Base-by-base conservation (phyloP, 1,140 invertebrate genomes). In the Lucilia cuprina region DNA sequence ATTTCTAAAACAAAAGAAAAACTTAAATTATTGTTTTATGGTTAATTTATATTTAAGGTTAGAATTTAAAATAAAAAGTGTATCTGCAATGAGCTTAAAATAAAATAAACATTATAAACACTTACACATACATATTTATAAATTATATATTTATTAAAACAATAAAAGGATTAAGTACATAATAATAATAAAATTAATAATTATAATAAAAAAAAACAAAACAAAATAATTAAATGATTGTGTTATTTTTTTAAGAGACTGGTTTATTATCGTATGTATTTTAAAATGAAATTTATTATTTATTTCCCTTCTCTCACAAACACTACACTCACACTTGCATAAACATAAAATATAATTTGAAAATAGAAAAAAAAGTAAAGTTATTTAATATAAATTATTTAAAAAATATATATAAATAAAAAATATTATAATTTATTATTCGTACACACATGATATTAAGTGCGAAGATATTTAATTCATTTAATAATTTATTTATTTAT, bases 41-140 rank as follows among this genome's bases (percentile, higher is more conserved):
- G n/a, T 70, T 70, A 70, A 10, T 70, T 21, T 70, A 70, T 70
- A 21, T 70, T 70, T 70, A 70, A 70, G 21, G 10, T 9, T 70
- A 70, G 65, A 21, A 70, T 21, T 21, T 25, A 30, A 74, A 21
- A 49, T n/a, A 65, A 55, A 82, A 65, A 47, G 3, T 83, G 83
- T 83, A 75, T 83, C 83, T 83, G 83, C 70, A 83, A 83, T 83
- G 83, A 83, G 83, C 83, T 83, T 83, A 83, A 74, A 70, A 65
- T 14, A 82, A 82, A 82, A 60, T 17, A 70, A 70, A 70, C n/a
- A 70, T 21, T 21, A 70, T 70, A 21, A 70, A 70, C n/a, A 25
- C n/a, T 70, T 0, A 60, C 55, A 60, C 55, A 60, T 60, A 60
- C 55, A 60, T 60, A 60, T 60, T 60, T 41, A 82, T 82, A 30